Conservation (phyloP, 2,888 invertebrate genomes). For the Calameuta filiformis region DNA sequence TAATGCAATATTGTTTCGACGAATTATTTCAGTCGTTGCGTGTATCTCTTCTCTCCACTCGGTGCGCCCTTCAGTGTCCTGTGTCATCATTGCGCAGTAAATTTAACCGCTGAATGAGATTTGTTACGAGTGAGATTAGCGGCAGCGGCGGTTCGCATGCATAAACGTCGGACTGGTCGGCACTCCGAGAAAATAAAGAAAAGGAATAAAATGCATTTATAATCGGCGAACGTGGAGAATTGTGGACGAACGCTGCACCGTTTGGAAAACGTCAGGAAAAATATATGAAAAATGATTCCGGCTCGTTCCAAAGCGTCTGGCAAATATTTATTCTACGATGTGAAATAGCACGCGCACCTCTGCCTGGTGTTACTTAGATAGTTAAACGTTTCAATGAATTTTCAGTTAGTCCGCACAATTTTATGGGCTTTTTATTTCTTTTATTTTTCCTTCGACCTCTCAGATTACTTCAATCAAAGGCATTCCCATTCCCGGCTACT, state of each 20-base stretch:
- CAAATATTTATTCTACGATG: neutral
- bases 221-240: neutral
- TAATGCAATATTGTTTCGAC: neutral
- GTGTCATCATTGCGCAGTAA: neutral
- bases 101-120: neutral
- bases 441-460: neutral
- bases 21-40: neutral
- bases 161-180: neutral
- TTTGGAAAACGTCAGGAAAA: neutral
- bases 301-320: neutral
- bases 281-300: neutral
- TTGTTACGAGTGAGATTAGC: constrained; percentile 1
- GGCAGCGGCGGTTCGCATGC: neutral
- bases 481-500: neutral
- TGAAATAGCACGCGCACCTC: neutral
- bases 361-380: neutral
- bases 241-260: neutral
- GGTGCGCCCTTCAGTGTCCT: neutral
- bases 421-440: neutral
- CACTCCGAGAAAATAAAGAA: neutral
- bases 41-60: neutral
- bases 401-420: neutral
- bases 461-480: neutral
- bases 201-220: neutral
- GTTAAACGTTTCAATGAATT: neutral